Base-by-base conservation (phyloP, 2,888 invertebrate genomes). In the Celastrina argiolus region DNA sequence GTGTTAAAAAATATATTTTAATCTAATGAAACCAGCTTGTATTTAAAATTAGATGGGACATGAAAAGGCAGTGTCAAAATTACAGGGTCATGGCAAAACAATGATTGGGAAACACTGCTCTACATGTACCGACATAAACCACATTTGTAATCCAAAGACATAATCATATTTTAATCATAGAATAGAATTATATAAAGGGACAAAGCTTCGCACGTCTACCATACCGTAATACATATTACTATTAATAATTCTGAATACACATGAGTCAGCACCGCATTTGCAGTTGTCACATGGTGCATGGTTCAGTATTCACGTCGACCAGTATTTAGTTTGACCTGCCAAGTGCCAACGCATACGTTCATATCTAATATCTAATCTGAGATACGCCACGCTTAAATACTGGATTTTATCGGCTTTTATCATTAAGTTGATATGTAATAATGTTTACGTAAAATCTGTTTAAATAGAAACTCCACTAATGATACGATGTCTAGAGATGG, bases 311-410 rank as follows among this genome's bases (percentile, higher is more conserved):
- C 31, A 0, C 4, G 31, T 31, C 31, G 31, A n/a, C n/a, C n/a
- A 16, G 12, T 7, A 51, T 51, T 22, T 10, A 41, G 66, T 42
- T 58, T 26, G 28, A 39, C 31, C 65, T 69, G 70, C 69, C 70
- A 71, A 71, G 64, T 69, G 70, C 69, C 70, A 71, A 71, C 66
- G 42, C 70, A 71, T 64, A 65, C 70, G 69, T 56, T 69, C 42
- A 45, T 51, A 65, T 70, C 71, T 69, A 22, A 3, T 51, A 68
- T 69, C 71, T 69, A 69, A 71, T 71, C 69, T 69, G 39, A 63
- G 61, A 63, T 67, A 63, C 14, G 61, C 36, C 61, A 34, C 36
- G 61, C 16, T 39, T 22, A 22, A 14, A 22, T 36, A 16, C 31
- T 31, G n/a, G 28, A 31, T 31, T 31, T 56, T 56, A 56, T 56